phyloP scores from a whole-genome alignment of 1,140 invertebrate species.

The Drosophila bipectinata region DNA sequence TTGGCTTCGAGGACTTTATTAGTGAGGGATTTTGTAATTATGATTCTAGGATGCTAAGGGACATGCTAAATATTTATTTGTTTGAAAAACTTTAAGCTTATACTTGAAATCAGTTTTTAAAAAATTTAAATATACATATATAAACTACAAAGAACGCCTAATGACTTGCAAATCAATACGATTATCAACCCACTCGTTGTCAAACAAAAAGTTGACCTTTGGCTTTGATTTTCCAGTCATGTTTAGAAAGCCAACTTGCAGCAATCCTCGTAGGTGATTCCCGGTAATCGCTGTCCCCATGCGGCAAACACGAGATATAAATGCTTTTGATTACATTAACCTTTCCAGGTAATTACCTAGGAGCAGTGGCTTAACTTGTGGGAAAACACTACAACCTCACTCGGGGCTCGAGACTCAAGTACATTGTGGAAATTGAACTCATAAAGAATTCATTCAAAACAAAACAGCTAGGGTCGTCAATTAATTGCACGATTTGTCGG shows the following conservation, averaged over 20 bases:
- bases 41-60: neutral
- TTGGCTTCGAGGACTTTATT: neutral
- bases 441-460: constrained; percentile 33
- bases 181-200: neutral
- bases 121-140: too few species aligned
- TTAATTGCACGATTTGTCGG: constrained; percentile 26
- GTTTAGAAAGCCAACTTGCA: neutral
- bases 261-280: constrained; percentile 1
- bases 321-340: constrained; percentile 21
- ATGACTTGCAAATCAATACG: neutral
- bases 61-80: too few species aligned
- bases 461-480: constrained; percentile 13
- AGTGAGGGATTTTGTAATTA: neutral
- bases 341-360: constrained; percentile 31
- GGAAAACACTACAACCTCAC: constrained; percentile 7
- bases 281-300: neutral
- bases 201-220: neutral
- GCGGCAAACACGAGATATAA: constrained; percentile 10
- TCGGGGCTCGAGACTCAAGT: neutral
- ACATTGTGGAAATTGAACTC: constrained; percentile 16
- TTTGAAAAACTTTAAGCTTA: too few species aligned
- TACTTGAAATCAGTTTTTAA: too few species aligned
- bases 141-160: neutral
- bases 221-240: neutral
- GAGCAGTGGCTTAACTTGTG: constrained; percentile 6